These are phyloP conservation scores for Drosophila teissieri DNA, from an alignment of 1,140 invertebrate species.

Conservation along the genomic window DNA sequence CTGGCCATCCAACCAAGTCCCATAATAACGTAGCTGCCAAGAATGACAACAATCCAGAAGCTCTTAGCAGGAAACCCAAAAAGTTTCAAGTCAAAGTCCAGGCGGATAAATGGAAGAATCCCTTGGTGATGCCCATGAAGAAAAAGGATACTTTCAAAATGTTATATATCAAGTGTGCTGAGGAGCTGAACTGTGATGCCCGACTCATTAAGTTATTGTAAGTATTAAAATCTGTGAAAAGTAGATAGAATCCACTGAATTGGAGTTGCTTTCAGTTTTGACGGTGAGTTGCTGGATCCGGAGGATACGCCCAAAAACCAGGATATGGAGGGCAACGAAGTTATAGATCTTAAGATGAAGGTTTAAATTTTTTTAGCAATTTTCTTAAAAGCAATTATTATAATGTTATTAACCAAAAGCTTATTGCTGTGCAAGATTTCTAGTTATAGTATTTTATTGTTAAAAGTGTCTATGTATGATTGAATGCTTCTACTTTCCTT, in stretches of 20 bases:
- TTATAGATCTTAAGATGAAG: slow-evolving; percentile 62
- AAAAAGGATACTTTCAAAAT: slow-evolving; percentile 69
- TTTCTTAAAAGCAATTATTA: background rate
- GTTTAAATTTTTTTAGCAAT: background rate
- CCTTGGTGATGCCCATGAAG: slow-evolving; percentile 57
- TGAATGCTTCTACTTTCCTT: too few relatives aligned
- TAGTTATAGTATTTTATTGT: background rate
- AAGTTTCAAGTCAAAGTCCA: slow-evolving; percentile 72
- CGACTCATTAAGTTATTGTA: slow-evolving; percentile 45
- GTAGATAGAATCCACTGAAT: background rate
- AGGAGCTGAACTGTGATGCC: slow-evolving; percentile 60
- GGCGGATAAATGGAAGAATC: slow-evolving; percentile 60
- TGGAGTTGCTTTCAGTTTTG: slow-evolving; percentile 53
- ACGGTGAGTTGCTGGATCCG: slow-evolving; percentile 66
- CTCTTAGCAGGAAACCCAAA: slow-evolving; percentile 23
- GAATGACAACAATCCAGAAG: background rate
- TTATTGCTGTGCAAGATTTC: background rate
- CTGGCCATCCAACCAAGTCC: slow-evolving; percentile 46
- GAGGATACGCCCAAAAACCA: slow-evolving; percentile 70
- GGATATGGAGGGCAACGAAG: slow-evolving; percentile 77
- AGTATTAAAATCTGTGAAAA: background rate
- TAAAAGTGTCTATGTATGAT: background rate
- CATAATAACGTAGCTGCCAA: slow-evolving; percentile 13
- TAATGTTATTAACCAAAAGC: background rate
- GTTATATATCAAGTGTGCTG: slow-evolving; percentile 73